These are phyloP conservation scores for Altica lythri DNA, from an alignment of 2,888 invertebrate genomes.

Conservation along the genomic window DNA sequence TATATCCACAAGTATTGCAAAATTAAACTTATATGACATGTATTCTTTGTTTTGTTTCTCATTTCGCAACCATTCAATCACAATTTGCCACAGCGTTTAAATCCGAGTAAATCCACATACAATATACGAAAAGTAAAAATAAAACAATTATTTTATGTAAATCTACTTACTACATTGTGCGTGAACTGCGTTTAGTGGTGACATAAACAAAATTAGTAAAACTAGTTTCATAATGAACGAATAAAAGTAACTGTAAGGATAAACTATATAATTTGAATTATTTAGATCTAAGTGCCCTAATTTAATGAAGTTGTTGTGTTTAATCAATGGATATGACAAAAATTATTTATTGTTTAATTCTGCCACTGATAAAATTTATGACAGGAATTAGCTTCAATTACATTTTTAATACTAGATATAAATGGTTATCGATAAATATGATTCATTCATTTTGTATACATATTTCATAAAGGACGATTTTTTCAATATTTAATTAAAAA, in stretches of 20 bases:
- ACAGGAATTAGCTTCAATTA: constrained; percentile 11
- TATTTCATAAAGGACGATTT: neutral
- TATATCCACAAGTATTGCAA: too few species aligned
- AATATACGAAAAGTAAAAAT: neutral
- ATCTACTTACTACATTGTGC: neutral
- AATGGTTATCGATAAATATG: neutral
- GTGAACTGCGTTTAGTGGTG: neutral
- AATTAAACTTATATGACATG: too few species aligned
- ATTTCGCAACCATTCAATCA: too few species aligned
- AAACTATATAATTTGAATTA: neutral
- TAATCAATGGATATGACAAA: constrained; percentile 9
- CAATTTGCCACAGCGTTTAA: too few species aligned
- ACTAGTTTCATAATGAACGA: constrained; percentile 2
- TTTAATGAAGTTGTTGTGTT: neutral
- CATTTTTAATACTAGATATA: constrained; percentile 11
- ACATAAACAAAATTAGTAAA: neutral
- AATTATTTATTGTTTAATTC: constrained; percentile 16
- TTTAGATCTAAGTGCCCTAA: neutral
- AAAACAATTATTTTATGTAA: too few species aligned
- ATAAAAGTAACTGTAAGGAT: neutral
- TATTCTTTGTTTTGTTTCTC: too few species aligned
- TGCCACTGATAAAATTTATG: constrained; percentile 10
- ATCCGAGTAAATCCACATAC: too few species aligned
- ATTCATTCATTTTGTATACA: neutral
- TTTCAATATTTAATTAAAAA: neutral